Evolutionary conservation across 2,888 invertebrate species (phyloP).

Genomic region (Pristionchus exspectatus): DNA sequence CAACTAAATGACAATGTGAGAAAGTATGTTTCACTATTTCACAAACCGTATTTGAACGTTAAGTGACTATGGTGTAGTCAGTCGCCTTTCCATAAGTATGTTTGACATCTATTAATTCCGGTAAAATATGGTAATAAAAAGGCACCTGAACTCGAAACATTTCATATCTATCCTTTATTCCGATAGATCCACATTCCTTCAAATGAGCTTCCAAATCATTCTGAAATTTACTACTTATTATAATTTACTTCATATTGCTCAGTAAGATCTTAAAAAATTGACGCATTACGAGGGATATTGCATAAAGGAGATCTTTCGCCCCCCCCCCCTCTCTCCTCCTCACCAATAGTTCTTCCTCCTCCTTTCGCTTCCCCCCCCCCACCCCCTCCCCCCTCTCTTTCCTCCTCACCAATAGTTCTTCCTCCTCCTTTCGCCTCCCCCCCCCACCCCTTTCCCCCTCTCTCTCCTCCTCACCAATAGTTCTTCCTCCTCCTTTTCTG

Average conservation of each 20-base stretch:
- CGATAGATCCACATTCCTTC: slow-evolving; percentile 42
- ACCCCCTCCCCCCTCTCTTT: neutral
- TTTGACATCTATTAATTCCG: no score
- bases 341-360: slow-evolving; percentile 22
- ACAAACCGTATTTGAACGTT: no score
- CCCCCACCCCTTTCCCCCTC: neutral
- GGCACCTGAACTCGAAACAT: slow-evolving; percentile 43
- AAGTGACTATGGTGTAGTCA: no score
- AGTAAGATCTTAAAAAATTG: neutral
- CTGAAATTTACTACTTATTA: neutral
- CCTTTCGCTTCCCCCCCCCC: no score
- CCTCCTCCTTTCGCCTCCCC: neutral
- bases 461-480: slow-evolving; percentile 1
- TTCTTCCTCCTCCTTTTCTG: slow-evolving; percentile 33
- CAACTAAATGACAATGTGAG: no score
- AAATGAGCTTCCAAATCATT: neutral
- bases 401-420: slow-evolving; percentile 23
- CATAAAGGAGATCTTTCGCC: neutral
- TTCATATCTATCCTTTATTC: slow-evolving; percentile 54
- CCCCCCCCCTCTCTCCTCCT: neutral
- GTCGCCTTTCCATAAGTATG: no score
- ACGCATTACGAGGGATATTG: no score
- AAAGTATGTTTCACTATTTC: no score
- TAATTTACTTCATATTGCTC: neutral
- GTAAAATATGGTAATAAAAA: no score